A percentile compares a stretch with the other conserved stretches of the same genome.
Evolutionary conservation across 2,888 invertebrate genomes (phyloP).

Genomic region (Eupithecia centaureata): DNA sequence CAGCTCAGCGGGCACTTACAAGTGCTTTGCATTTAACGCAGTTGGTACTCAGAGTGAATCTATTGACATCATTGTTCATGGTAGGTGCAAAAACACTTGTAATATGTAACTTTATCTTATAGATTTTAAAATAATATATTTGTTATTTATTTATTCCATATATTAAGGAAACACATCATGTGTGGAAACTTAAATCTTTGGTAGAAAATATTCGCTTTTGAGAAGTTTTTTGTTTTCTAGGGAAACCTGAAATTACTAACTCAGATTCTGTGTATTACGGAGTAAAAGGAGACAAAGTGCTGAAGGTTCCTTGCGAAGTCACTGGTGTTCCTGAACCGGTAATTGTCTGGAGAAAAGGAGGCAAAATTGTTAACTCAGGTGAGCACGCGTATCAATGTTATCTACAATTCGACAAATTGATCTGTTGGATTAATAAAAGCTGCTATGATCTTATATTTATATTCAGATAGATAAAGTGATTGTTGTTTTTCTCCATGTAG

Average conservation of each 20-base stretch:
- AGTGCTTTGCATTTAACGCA: constrained; percentile 35
- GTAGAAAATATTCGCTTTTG: neutral
- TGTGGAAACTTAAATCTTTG: too few species aligned
- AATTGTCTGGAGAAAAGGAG: constrained; percentile 37
- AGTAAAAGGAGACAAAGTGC: constrained; percentile 38
- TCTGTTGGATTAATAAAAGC: neutral
- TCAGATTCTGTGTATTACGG: constrained; percentile 28
- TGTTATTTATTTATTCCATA: too few species aligned
- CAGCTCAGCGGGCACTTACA: constrained; percentile 35
- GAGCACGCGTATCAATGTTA: neutral
- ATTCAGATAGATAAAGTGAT: too few species aligned
- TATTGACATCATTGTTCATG: constrained; percentile 36
- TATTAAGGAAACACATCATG: too few species aligned
- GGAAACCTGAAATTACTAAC: constrained; percentile 37
- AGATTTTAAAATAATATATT: too few species aligned
- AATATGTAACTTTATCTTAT: neutral
- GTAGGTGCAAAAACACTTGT: constrained; percentile 17
- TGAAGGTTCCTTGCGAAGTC: constrained; percentile 44
- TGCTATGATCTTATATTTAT: too few species aligned
- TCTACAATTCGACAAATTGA: neutral
- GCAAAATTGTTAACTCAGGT: constrained; percentile 23
- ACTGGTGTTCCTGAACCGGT: constrained; percentile 45
- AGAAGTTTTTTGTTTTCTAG: constrained; percentile 26
- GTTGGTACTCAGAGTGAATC: constrained; percentile 16
- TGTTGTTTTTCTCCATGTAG: neutral